phyloP scores from a whole-genome alignment of 2,888 invertebrate genomes.

The Patella caerulea region DNA sequence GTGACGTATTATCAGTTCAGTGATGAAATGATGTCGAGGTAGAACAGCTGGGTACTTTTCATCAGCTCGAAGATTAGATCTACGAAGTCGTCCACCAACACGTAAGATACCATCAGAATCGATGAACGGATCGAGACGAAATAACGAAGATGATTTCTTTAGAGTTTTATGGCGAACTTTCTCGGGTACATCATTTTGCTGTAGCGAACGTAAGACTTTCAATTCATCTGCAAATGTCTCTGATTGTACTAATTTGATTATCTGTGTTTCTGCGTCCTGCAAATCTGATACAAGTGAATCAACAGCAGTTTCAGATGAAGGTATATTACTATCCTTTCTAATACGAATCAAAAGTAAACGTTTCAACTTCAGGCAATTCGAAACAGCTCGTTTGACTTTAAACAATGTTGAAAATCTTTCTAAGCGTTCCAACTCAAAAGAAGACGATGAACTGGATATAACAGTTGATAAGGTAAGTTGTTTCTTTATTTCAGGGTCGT shows the following conservation, averaged over 20 bases:
- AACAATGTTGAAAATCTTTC: not conserved
- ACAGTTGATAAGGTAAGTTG: too few species aligned
- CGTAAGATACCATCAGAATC: too few species aligned
- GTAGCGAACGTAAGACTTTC: not conserved
- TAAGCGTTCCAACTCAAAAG: not conserved
- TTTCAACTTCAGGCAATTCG: not conserved
- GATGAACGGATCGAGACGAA: too few species aligned
- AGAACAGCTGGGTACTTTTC: slow-evolving; percentile 41
- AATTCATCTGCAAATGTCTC: not conserved
- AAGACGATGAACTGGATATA: too few species aligned
- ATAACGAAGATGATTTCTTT: too few species aligned
- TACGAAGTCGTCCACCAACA: not conserved
- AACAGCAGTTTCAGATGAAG: not conserved
- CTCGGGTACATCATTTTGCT: too few species aligned
- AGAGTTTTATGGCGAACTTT: too few species aligned
- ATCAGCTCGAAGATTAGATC: not conserved
- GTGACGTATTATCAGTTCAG: slow-evolving; percentile 17
- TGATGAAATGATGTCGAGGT: slow-evolving; percentile 36
- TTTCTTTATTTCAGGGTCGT: too few species aligned
- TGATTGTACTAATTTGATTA: not conserved
- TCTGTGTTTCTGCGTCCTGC: not conserved
- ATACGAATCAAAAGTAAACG: not conserved
- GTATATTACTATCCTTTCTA: not conserved
- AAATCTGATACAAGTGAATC: not conserved
- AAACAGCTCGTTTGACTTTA: not conserved